Evolutionary conservation across 2,113 vertebrate species (phyloP), one percentile per base, ranked within the genome.

Genomic region (Micronycteris hirsuta): DNA sequence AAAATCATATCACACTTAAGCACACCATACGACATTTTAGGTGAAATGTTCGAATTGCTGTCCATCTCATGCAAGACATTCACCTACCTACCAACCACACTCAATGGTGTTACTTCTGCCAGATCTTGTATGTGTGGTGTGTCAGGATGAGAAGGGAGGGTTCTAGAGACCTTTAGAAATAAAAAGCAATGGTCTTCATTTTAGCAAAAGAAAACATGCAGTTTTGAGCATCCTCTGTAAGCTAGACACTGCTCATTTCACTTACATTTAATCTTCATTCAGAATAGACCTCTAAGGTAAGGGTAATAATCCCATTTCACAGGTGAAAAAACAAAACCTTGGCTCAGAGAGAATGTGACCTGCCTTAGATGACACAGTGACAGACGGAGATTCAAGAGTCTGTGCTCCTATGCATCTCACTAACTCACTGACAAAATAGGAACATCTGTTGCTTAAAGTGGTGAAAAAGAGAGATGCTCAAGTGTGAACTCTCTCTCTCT

Each of bases 181-280:
- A 93, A 93, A 96, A 90, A 76, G 15, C 5, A 87, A 47, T 76
- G 10, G 19, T 80, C 45, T 73, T 96, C 47, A 86, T 73, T 81
- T 94, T 47, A 92, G 54, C 36, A 88, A 77, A 65, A 91, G 41
- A 82, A 81, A 89, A 54, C 13, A 93, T 89, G 76, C 6, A 15
- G 31, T 95, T 81, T 41, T 41, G 16, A 92, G 28, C 36, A 76
- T 56, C 22, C 19, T 93, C 67, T 61, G 22, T n/a, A 82, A 19
- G 38, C 33, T 38, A 77, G 73, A 93, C 14, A 26, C 38, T 84
- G 71, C n/a, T 85, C 74, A 94, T 88, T 93, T 74, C 70, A 80
- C 78, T 91, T 82, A 70, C 36, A 84, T 87, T 84, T 86, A 78
- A 68, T 58, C 52, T 96, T 91, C 67, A 85, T 93, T 94, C 89